Base-by-base conservation (phyloP, 2,888 invertebrate species). In the Leucophora obtusa region DNA sequence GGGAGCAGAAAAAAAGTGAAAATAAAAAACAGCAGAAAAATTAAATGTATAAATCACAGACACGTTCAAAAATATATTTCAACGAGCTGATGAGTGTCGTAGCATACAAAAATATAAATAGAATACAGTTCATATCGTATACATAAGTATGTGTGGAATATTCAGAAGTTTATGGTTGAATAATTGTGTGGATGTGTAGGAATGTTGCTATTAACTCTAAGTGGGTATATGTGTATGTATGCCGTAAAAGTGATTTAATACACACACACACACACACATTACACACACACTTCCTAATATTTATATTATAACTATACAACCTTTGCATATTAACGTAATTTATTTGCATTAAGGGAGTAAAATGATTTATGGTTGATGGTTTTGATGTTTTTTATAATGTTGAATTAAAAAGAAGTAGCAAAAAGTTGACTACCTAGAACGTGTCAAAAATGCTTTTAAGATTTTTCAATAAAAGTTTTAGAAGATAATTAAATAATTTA, bases 341-440 rank as follows among this genome's bases (percentile, higher is more conserved):
- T 80, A 80, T 80, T 80, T 80, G 76, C 76, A 80, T 80, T 80
- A 68, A 68, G 76, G 62, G 71, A 80, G 63, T 75, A 75, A 80
- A 71, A 75, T 80, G 80, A 80, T 80, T 80, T 80, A 76, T 80
- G 76, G 76, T 54, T 80, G 76, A 80, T 76, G 80, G 80, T 68
- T 80, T 69, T 80, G 72, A 80, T 80, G 76, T 80, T 72, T 62
- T 76, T 75, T 66, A 47, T 47, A 47, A 47, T 47, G n/a, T 47
- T 47, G 38, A 38, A 38, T 47, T 11, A n/a, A n/a, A 47, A 14
- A 47, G 43, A 47, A 47, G 38, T 38, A 38, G 43, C n/a, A 47
- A 47, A 47, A 47, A 6, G 5, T 47, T 47, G 14, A 47, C n/a
- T 47, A 47, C n/a, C n/a, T 47, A 47, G 3, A 1, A 47, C 43